A percentile compares a stretch with the other conserved stretches of the same genome.
Conservation (phyloP, 2,113 vertebrate genomes). For the Megaceryle torquata region DNA sequence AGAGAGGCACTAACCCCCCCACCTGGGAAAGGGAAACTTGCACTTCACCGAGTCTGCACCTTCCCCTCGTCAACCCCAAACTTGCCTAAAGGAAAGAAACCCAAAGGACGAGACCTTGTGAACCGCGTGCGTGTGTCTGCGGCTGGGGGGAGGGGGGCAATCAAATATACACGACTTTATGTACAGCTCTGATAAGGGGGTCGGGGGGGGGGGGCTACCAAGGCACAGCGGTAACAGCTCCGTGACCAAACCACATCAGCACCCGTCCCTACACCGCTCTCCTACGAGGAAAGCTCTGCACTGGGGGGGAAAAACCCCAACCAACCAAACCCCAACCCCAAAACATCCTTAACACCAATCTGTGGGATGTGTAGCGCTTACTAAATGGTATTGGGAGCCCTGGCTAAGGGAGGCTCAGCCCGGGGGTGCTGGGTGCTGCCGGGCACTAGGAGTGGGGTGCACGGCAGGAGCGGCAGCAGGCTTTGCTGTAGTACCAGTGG, state of each 20-base stretch:
- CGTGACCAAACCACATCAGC: neutral
- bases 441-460: constrained; percentile 64
- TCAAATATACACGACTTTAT: constrained; percentile 5
- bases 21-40: neutral
- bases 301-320: neutral
- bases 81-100: neutral
- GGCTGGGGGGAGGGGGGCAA: neutral
- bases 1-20: neutral
- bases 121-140: neutral
- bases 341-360: neutral
- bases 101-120: neutral
- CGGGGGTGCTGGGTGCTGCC: neutral
- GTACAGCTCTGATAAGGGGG: neutral
- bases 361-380: neutral
- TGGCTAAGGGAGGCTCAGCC: neutral
- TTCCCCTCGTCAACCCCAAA: neutral
- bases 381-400: neutral
- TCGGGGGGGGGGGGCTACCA: neutral
- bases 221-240: neutral
- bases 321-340: neutral
- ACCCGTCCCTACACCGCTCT: neutral
- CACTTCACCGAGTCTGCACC: neutral
- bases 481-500: constrained; percentile 99
- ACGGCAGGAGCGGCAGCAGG: constrained; percentile 94
- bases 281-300: neutral